Percentiles rank a stretch among this genome's conserved stretches.
These are phyloP conservation scores for Embidobia sp. DNA, from an alignment of 2,888 invertebrate species.

Conservation along the genomic window DNA sequence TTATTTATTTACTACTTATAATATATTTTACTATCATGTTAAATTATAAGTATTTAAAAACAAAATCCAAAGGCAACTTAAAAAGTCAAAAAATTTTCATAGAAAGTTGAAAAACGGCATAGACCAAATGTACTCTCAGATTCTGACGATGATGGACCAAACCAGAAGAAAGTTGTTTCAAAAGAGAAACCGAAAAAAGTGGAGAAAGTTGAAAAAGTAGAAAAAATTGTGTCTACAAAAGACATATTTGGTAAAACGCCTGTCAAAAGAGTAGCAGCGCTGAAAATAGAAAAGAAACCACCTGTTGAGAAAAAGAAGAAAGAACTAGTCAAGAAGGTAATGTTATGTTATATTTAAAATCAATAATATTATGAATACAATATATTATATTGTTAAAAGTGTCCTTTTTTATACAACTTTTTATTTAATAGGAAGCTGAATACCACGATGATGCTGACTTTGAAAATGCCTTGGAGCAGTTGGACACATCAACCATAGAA, in stretches of 20 bases:
- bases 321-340: neutral
- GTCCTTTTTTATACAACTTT: neutral
- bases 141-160: conserved; percentile 82
- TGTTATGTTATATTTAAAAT: neutral
- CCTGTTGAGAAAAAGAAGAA: conserved; percentile 22
- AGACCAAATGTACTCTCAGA: conserved; percentile 73
- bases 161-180: conserved; percentile 66
- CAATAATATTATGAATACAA: conserved; percentile 5
- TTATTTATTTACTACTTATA: no score
- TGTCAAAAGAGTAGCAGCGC: conserved; percentile 83
- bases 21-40: neutral
- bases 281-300: conserved; percentile 73
- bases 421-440: conserved; percentile 76
- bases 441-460: conserved; percentile 87
- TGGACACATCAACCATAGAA: conserved; percentile 83
- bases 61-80: no score
- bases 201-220: conserved; percentile 79
- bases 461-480: conserved; percentile 85
- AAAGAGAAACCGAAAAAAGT: conserved; percentile 57
- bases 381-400: neutral
- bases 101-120: conserved; percentile 77
- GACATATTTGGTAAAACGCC: conserved; percentile 85
- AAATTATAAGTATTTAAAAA: no score
- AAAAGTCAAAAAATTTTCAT: conserved; percentile 8
- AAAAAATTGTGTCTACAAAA: conserved; percentile 81